Evolutionary conservation across 2,888 invertebrate genomes (phyloP), one percentile per base, ranked within the genome.

Genomic region (Coenonympha arcania): DNA sequence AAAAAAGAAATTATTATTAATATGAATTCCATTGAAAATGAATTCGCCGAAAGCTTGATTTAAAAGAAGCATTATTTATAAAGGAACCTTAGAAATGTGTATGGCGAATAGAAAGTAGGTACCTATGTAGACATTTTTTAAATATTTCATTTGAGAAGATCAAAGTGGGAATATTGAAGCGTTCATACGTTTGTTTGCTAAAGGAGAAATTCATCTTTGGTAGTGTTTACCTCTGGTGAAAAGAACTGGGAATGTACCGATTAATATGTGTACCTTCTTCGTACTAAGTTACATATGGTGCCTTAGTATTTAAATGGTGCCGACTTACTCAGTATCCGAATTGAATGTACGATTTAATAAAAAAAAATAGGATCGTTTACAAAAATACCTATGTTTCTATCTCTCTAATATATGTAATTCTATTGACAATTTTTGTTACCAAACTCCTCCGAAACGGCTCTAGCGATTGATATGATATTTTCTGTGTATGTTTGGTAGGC

Each of bases 171-270:
- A 68, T 70, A 71, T 73, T 72, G 72, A 76, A 76, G 74, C 54
- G 55, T 47, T 39, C 49, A 56, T 57, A 59, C 56, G 72, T 73
- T 69, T 78, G 71, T 80, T 77, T 79, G 75, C 70, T 63, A 68
- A 76, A 65, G 65, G 67, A 68, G 69, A 76, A 76, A 78, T 75
- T 78, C 75, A 76, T 79, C 71, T 79, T 79, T 74, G 74, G 72
- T 75, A 71, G 69, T 78, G 72, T 79, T 79, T 81, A 76, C 74
- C 65, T 66, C 66, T 61, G 70, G 71, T 75, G 76, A 78, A 81
- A 79, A 79, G 79, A 79, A 80, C 74, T 36, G 9, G 18, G n/a
- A 1, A 13, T 11, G 13, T n/a, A n/a, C n/a, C 6, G 13, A 6
- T 31, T 15, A 31, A 13, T 6, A 6, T 13, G 11, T 30, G 30